Percentiles rank a stretch among this genome's conserved stretches.
Conservation (phyloP, 2,888 invertebrate species). For the Drosophila mettleri region DNA sequence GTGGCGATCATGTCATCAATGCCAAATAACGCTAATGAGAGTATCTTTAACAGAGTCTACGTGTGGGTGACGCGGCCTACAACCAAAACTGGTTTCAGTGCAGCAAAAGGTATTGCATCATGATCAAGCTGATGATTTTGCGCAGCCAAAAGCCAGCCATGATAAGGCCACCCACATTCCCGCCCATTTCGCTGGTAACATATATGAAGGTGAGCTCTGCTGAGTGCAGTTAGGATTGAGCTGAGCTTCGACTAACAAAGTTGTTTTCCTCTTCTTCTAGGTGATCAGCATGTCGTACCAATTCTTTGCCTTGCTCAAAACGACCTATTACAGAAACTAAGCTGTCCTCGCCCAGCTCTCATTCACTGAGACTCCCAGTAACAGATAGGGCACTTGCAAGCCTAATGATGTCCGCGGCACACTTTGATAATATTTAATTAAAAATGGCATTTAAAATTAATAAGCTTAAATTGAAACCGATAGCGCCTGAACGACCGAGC, state of each 20-base stretch:
- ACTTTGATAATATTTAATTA: slow-evolving; percentile 75
- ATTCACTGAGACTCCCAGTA: neutral
- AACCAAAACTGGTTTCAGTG: slow-evolving; percentile 80
- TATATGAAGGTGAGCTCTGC: slow-evolving; percentile 73
- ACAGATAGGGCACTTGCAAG: slow-evolving; percentile 4
- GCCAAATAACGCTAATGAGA: neutral
- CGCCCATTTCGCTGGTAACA: slow-evolving; percentile 78
- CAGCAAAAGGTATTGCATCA: slow-evolving; percentile 63
- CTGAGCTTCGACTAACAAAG: neutral
- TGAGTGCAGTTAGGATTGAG: too few species aligned
- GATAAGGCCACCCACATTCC: slow-evolving; percentile 80
- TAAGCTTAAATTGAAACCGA: slow-evolving; percentile 78
- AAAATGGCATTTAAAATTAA: slow-evolving; percentile 77
- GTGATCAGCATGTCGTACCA: slow-evolving; percentile 81
- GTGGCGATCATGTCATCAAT: neutral
- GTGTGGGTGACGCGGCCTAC: slow-evolving; percentile 78
- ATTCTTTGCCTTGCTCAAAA: slow-evolving; percentile 73
- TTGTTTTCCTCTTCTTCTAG: slow-evolving; percentile 34
- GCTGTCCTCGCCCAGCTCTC: neutral
- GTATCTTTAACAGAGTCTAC: slow-evolving; percentile 62
- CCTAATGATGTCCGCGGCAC: slow-evolving; percentile 56
- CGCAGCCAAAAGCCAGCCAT: slow-evolving; percentile 77
- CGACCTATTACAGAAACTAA: slow-evolving; percentile 58
- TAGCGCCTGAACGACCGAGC: slow-evolving; percentile 64
- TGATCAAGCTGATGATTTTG: slow-evolving; percentile 70